Evolutionary conservation across 92 coral and sea anemone species (phyloP).

Genomic region (Heliopora coerulea): DNA sequence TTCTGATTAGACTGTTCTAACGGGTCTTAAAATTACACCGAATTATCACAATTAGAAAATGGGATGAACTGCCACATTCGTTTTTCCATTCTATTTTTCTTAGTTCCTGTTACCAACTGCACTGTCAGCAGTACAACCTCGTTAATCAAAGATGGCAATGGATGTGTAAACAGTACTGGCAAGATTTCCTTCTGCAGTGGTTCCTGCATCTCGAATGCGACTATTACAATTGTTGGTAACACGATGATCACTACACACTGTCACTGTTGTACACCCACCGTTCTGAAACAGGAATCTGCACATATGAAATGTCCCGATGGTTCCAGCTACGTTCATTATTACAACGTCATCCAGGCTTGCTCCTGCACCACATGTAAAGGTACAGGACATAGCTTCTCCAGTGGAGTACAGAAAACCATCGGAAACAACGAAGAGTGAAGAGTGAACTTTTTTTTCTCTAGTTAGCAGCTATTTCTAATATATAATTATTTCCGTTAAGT

Average conservation of each 20-base stretch:
- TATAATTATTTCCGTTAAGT: too few relatives aligned
- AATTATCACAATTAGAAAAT: too few relatives aligned
- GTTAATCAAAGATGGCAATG: constrained; percentile 4
- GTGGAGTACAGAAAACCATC: not conserved
- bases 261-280: constrained; percentile 71
- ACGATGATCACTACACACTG: constrained; percentile 32
- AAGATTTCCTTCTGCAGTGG: constrained; percentile 18
- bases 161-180: constrained; percentile 16
- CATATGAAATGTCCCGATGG: constrained; percentile 68
- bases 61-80: too few relatives aligned
- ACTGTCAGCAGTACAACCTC: not conserved
- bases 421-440: not conserved
- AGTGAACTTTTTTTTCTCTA: not conserved
- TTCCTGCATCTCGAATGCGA: constrained; percentile 19
- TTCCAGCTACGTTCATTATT: constrained; percentile 47
- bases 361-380: constrained; percentile 60
- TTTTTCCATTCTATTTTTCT: not conserved
- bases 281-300: constrained; percentile 38
- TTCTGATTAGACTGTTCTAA: too few relatives aligned
- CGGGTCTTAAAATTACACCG: too few relatives aligned
- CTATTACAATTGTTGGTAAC: constrained; percentile 23
- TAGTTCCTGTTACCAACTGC: constrained; percentile 27
- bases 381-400: not conserved
- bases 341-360: constrained; percentile 61
- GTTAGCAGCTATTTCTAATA: not conserved